Conservation (phyloP, 2,888 invertebrate genomes). For the Cataglyphis albicans region DNA sequence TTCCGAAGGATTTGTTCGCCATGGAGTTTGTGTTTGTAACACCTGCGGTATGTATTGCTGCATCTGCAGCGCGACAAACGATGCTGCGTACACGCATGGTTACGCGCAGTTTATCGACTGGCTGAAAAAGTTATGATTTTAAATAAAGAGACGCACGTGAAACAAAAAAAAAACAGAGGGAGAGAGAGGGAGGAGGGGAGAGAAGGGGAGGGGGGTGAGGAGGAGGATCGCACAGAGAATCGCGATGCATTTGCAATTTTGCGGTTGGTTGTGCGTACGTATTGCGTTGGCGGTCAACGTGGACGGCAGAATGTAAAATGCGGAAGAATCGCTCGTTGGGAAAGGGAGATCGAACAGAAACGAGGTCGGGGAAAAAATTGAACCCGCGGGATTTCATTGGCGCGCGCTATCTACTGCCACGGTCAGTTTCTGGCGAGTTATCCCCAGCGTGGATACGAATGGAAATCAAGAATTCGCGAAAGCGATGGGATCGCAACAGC, state of each 20-base stretch:
- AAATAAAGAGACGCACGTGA: conserved; percentile 57
- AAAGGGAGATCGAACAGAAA: conserved; percentile 72
- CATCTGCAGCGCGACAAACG: conserved; percentile 47
- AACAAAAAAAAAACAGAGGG: conserved; percentile 38
- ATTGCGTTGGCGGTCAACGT: conserved; percentile 63
- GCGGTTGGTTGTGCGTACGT: conserved; percentile 70
- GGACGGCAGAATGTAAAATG: conserved; percentile 70
- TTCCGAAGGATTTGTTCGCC: conserved; percentile 44
- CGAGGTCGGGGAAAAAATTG: conserved; percentile 71
- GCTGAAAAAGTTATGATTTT: conserved; percentile 63
- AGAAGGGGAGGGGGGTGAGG: not conserved
- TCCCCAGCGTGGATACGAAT: conserved; percentile 54
- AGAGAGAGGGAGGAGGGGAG: conserved; percentile 34
- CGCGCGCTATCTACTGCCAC: conserved; percentile 63
- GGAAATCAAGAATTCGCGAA: conserved; percentile 57
- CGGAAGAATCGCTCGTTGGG: conserved; percentile 72
- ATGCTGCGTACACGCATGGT: conserved; percentile 64
- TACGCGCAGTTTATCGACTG: conserved; percentile 63
- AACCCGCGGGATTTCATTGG: conserved; percentile 73
- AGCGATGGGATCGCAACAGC: not conserved
- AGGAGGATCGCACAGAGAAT: conserved; percentile 49
- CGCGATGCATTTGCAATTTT: conserved; percentile 68
- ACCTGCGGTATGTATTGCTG: conserved; percentile 45
- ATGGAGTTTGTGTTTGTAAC: conserved; percentile 45
- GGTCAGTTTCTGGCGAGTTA: conserved; percentile 70